Conservation (phyloP, 2,113 vertebrate genomes). For the Perccottus glenii region DNA sequence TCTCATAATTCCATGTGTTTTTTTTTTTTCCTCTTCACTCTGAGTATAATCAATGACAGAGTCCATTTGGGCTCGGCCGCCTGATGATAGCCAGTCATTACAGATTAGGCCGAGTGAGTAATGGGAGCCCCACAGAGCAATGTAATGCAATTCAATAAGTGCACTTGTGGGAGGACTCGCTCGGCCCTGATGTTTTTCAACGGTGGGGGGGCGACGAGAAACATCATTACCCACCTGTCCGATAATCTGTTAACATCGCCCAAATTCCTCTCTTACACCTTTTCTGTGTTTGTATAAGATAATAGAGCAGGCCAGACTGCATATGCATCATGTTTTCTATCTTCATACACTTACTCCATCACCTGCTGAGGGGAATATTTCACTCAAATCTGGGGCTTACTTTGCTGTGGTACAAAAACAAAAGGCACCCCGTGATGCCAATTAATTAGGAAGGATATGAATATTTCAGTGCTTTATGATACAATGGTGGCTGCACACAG, state of each 20-base stretch:
- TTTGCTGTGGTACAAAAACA: conserved; percentile 69
- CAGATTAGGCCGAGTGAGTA: conserved; percentile 78
- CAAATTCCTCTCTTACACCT: conserved; percentile 20
- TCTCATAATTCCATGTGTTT: conserved; percentile 49
- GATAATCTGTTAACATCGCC: conserved; percentile 24
- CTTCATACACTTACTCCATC: conserved; percentile 46
- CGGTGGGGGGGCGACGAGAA: neutral
- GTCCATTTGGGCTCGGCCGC: conserved; percentile 64
- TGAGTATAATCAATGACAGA: conserved; percentile 74
- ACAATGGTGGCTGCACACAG: conserved; percentile 73
- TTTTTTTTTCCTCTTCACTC: conserved; percentile 45
- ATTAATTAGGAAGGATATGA: conserved; percentile 81
- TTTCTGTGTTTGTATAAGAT: conserved; percentile 45
- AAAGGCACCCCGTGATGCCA: conserved; percentile 69
- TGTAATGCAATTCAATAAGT: conserved; percentile 74
- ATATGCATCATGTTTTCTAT: conserved; percentile 48
- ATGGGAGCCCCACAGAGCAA: conserved; percentile 73
- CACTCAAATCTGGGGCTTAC: conserved; percentile 68
- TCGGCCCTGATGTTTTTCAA: conserved; percentile 24
- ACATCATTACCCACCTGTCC: conserved; percentile 15
- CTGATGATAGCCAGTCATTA: conserved; percentile 78
- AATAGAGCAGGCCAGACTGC: conserved; percentile 43
- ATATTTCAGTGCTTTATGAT: conserved; percentile 80
- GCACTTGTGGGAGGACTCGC: conserved; percentile 39
- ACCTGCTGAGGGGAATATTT: conserved; percentile 61